A percentile compares a stretch with the other conserved stretches of the same genome.
These are phyloP conservation scores for Triplophysa bombifrons DNA, from an alignment of 2,797 vertebrate genomes.

Conservation along the genomic window DNA sequence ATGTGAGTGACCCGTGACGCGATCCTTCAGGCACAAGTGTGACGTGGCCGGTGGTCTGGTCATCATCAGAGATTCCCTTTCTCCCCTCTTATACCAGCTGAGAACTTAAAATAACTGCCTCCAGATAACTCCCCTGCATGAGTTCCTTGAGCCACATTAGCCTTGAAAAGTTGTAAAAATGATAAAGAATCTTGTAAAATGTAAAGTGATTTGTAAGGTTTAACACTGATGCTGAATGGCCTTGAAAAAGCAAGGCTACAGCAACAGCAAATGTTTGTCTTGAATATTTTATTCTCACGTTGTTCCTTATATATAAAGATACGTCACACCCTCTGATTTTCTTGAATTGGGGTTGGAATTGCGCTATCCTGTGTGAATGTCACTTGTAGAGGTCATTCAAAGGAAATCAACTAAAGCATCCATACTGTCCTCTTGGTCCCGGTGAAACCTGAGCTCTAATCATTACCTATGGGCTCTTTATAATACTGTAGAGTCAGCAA, in stretches of 20 bases:
- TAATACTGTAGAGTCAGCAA: conserved; percentile 55
- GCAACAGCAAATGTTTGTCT: background rate
- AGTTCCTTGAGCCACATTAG: conserved; percentile 8
- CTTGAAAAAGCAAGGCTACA: conserved; percentile 4
- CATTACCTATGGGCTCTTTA: conserved; percentile 53
- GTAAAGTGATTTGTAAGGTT: background rate
- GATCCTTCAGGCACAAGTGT: conserved; percentile 64
- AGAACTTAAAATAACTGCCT: conserved; percentile 53
- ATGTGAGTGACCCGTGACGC: conserved; percentile 50
- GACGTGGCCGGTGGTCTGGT: conserved; percentile 61
- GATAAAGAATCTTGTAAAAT: background rate
- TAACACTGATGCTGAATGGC: background rate
- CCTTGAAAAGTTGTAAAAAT: background rate
- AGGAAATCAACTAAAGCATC: conserved; percentile 39
- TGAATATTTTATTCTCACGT: background rate
- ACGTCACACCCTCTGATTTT: background rate
- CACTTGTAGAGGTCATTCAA: conserved; percentile 30
- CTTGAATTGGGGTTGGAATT: too few relatives aligned
- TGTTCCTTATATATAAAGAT: background rate
- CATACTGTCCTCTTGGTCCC: conserved; percentile 3
- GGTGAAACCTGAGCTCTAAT: conserved; percentile 53
- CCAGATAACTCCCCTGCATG: background rate
- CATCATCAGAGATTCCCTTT: conserved; percentile 51
- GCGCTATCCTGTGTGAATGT: conserved; percentile 18
- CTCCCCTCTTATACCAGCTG: conserved; percentile 39